Conservation (phyloP, 2,113 vertebrate species). For the Micronisus gabar region DNA sequence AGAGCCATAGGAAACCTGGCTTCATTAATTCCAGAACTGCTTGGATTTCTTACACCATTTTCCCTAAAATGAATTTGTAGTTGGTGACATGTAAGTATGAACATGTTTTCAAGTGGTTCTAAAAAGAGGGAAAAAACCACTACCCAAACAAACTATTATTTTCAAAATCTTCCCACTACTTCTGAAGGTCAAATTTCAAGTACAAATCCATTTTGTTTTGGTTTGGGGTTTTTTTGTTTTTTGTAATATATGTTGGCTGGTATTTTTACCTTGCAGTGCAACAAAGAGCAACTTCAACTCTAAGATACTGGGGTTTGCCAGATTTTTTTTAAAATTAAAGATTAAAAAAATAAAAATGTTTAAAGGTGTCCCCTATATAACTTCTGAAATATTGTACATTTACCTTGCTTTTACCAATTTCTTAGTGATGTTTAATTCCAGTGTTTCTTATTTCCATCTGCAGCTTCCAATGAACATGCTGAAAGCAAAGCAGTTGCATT, state of each 20-base stretch:
- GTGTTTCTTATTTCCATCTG: not conserved
- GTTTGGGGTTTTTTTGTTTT: not conserved
- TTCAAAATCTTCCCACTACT: not conserved
- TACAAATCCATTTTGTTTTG: not conserved
- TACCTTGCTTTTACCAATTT: not conserved
- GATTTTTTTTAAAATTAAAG: not conserved
- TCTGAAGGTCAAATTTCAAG: constrained; percentile 20
- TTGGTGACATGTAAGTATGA: not conserved
- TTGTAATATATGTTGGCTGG: not conserved
- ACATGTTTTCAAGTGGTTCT: not conserved
- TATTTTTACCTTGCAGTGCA: constrained; percentile 34
- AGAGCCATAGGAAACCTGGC: not conserved
- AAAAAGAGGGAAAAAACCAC: not conserved
- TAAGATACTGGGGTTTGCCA: not conserved
- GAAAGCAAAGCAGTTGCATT: not conserved
- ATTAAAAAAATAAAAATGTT: not conserved
- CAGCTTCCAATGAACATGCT: not conserved
- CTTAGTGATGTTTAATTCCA: not conserved
- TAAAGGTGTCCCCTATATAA: not conserved
- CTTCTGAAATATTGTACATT: not conserved
- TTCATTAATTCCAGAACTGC: not conserved
- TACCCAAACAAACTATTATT: not conserved
- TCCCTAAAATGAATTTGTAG: not conserved
- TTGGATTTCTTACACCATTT: not conserved
- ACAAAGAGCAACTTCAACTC: not conserved